Base-by-base conservation (phyloP, 2,797 vertebrate genomes). In the Onychomys torridus region DNA sequence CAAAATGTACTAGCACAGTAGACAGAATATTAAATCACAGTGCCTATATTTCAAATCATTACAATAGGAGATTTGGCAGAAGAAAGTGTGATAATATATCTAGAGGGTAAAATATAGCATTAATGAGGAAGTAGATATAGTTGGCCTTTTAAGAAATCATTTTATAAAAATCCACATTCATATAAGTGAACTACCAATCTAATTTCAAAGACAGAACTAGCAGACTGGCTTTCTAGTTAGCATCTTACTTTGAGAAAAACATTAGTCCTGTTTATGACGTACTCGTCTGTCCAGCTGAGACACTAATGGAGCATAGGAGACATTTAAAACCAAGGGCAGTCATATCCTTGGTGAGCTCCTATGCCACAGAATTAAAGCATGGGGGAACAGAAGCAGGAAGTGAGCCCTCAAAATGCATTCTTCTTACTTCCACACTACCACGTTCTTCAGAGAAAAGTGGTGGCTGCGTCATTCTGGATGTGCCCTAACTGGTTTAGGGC, bases 11-110 rank as follows among this genome's bases (percentile, higher is more conserved):
- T 34, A 32, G 63, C 57, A 90, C 12, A 90, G 87, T 2, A 86
- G 59, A 87, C 21, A 97, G 55, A 92, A 94, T 59, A 96, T 49
- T 95, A 95, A 96, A 97, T 55, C 65, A 97, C 79, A 97, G 23
- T 73, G 27, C 32, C 96, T 93, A 69, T 94, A 91, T 71, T 97
- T 90, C 61, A 94, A 73, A 94, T 0, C 82, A 82, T 81, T 91
- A 21, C 96, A 75, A 63, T 71, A 94, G 37, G 75, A 93, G 16
- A 93, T 84, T 79, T 91, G 10, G 25, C 13, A 88, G 27, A 95
- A 25, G 32, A 85, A 7, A 63, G 69, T 65, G 23, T 40, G 76
- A 25, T 76, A 95, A 79, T 27, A 63, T 67, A 89, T 75, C 19
- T 92, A 43, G 6, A 89, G 17, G 14, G 37, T 77, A 97, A 46